Evolutionary conservation across 2,888 invertebrate genomes (phyloP).

Genomic region (Noctua fimbriata): DNA sequence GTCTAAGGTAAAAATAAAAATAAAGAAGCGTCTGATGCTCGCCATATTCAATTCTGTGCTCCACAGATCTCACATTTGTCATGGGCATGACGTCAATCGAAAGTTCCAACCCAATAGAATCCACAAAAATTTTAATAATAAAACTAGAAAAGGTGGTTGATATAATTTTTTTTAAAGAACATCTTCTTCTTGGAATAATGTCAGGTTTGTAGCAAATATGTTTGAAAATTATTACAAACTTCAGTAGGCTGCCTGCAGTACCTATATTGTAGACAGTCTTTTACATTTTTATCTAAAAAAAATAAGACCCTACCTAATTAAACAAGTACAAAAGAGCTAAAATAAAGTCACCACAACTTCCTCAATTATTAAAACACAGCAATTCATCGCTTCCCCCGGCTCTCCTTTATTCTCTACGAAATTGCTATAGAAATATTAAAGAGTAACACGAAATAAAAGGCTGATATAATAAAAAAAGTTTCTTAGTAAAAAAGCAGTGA

Average conservation of each 20-base stretch:
- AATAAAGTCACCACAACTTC: conserved; percentile 27
- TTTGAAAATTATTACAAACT: neutral
- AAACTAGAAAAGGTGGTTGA: neutral
- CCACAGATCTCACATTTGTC: neutral
- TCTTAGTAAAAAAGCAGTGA: conserved; percentile 73
- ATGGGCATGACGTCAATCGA: neutral
- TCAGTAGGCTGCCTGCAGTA: no score
- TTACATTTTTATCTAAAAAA: neutral
- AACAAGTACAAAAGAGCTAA: conserved; percentile 15
- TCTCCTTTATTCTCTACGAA: conserved; percentile 50
- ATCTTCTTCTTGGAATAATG: neutral
- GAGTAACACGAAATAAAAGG: conserved; percentile 63
- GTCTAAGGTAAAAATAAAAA: neutral
- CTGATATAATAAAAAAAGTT: conserved; percentile 66
- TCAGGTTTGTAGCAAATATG: neutral
- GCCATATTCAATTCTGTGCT: neutral
- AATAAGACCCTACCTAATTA: conserved; percentile 28
- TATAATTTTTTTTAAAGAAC: no score
- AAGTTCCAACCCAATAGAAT: neutral
- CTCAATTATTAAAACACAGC: conserved; percentile 42
- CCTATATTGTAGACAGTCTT: neutral
- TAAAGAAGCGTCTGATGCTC: neutral
- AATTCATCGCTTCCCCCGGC: conserved; percentile 34
- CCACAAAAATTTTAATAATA: neutral
- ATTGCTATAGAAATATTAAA: conserved; percentile 62